These are phyloP conservation scores for Latrodectus geometricus DNA, from an alignment of 1,140 invertebrate species.

Conservation along the genomic window DNA sequence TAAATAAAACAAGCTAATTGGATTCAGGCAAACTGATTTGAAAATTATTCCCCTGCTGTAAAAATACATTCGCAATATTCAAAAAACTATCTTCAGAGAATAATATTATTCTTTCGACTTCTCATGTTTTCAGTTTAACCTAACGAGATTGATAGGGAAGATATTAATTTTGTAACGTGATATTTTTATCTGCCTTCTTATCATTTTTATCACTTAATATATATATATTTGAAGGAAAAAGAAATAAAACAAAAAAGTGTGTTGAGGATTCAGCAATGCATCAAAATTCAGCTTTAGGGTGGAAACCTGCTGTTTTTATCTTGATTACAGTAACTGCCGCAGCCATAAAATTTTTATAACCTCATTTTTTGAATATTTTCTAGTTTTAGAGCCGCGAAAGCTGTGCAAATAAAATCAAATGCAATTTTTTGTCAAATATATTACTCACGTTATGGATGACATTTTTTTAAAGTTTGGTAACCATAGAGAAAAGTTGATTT, in stretches of 20 bases:
- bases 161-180: constrained; percentile 20
- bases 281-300: constrained; percentile 16
- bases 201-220: background rate
- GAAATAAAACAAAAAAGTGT: constrained; percentile 3
- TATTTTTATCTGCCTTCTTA: constrained; percentile 26
- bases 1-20: too few species aligned
- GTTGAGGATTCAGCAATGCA: constrained; percentile 12
- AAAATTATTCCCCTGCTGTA: too few species aligned
- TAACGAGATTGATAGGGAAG: background rate
- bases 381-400: constrained; percentile 1
- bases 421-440: too few species aligned
- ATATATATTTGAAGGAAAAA: too few species aligned
- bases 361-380: constrained; percentile 29
- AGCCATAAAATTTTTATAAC: constrained; percentile 49
- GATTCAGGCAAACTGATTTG: too few species aligned
- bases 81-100: too few species aligned
- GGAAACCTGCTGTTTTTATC: constrained; percentile 16
- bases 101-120: too few species aligned
- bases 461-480: background rate
- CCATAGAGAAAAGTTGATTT: constrained; percentile 21
- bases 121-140: too few species aligned
- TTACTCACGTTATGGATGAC: too few species aligned
- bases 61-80: too few species aligned
- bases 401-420: constrained; percentile 26
- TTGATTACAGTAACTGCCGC: constrained; percentile 33